Evolutionary conservation across 2,113 vertebrate species (phyloP).

Genomic region (Cygnus atratus): DNA sequence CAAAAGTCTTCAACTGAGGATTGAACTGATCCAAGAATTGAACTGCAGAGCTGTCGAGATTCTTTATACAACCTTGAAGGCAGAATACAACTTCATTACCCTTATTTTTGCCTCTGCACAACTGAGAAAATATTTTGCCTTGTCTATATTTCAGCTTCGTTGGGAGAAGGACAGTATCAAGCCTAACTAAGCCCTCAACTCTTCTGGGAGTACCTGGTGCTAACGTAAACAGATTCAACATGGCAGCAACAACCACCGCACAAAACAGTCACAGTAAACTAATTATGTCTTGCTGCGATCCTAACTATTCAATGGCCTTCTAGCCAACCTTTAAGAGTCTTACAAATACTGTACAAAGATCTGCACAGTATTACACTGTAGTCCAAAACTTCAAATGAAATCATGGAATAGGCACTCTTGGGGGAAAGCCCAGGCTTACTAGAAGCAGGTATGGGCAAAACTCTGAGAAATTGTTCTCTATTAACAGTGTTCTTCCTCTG

Average conservation of each 20-base stretch:
- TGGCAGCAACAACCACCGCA: neutral
- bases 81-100: neutral
- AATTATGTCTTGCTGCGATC: neutral
- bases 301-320: neutral
- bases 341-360: neutral
- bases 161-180: neutral
- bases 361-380: rapidly evolving
- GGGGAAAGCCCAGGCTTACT: neutral
- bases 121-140: neutral
- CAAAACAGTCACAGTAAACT: neutral
- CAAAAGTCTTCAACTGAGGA: neutral
- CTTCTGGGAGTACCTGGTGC: neutral
- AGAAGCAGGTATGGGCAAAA: neutral
- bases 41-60: neutral
- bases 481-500: neutral
- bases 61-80: neutral
- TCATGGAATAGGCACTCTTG: neutral
- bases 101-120: neutral
- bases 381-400: neutral
- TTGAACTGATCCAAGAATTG: neutral
- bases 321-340: neutral
- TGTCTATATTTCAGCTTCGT: neutral
- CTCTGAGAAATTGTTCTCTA: neutral
- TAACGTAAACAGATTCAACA: neutral
- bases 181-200: neutral